A percentile compares a stretch with the other conserved stretches of the same genome.
Conservation (phyloP, 2,113 vertebrate genomes). For the Emydocephalus ijimae region DNA sequence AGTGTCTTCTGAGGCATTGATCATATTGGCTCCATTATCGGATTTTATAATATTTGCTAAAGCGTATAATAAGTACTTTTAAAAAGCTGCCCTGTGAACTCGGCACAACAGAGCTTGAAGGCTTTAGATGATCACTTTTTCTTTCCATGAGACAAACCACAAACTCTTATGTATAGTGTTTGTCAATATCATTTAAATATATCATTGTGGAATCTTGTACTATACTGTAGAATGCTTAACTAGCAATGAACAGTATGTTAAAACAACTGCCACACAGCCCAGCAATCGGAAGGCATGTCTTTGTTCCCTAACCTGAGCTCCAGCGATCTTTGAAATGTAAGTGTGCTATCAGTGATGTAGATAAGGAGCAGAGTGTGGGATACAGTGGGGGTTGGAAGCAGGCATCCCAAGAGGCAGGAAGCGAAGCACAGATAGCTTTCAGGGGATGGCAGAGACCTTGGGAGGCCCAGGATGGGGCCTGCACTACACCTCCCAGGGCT, state of each 20-base stretch:
- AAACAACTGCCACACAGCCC: not conserved
- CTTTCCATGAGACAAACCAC: slow-evolving; percentile 16
- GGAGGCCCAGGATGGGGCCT: not conserved
- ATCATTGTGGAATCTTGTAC: rapidly evolving
- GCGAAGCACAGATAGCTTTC: not conserved
- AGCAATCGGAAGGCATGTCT: not conserved
- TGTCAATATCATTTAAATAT: not conserved
- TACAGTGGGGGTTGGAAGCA: not conserved
- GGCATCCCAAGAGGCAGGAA: not conserved
- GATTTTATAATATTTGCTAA: not conserved
- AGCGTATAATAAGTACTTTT: not conserved
- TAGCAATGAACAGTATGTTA: slow-evolving; percentile 4
- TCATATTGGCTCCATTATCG: not conserved
- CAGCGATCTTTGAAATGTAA: not conserved
- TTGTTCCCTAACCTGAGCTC: not conserved
- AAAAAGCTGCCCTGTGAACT: not conserved
- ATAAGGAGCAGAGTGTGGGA: not conserved
- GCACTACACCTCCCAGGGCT: not conserved
- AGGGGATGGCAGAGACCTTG: not conserved
- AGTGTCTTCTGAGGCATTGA: not conserved
- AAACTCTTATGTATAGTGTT: not conserved
- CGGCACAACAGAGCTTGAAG: not conserved
- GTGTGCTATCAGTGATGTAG: not conserved
- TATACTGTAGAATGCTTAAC: not conserved
- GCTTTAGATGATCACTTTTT: slow-evolving; percentile 9